Evolutionary conservation across 2,888 invertebrate genomes (phyloP).

Genomic region (Cotesia congregata): DNA sequence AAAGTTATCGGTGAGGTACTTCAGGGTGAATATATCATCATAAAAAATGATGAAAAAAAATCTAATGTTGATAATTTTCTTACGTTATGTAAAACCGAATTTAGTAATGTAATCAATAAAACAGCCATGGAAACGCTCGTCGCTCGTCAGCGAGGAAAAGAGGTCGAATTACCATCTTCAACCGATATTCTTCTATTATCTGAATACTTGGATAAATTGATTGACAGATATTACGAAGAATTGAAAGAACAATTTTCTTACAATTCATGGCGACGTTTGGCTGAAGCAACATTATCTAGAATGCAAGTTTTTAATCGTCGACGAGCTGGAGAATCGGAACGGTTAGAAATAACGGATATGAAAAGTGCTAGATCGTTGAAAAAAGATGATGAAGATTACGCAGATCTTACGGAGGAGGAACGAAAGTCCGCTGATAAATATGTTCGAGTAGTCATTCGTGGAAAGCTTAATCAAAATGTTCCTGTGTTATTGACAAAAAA

Average conservation of each 20-base stretch:
- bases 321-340: constrained; percentile 39
- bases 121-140: constrained; percentile 39
- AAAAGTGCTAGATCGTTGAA: constrained; percentile 27
- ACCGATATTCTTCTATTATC: constrained; percentile 29
- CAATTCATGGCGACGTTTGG: constrained; percentile 31
- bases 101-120: constrained; percentile 42
- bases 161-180: constrained; percentile 15
- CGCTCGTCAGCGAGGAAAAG: constrained; percentile 24
- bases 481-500: constrained; percentile 34
- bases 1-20: constrained; percentile 13
- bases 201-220: constrained; percentile 23
- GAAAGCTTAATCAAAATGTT: constrained; percentile 43
- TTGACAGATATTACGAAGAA: background rate
- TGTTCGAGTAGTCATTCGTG: constrained; percentile 42
- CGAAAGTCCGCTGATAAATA: constrained; percentile 38
- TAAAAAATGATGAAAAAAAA: constrained; percentile 16
- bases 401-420: constrained; percentile 14
- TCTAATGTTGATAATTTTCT: constrained; percentile 44
- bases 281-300: constrained; percentile 33
- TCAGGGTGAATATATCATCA: constrained; percentile 28
- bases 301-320: constrained; percentile 43
- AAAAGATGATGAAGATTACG: constrained; percentile 29
- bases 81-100: constrained; percentile 41
- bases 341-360: constrained; percentile 34
- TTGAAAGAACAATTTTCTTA: constrained; percentile 19